phyloP scores from a whole-genome alignment of 2,113 vertebrate genomes.

The Neolamprologus sp. region DNA sequence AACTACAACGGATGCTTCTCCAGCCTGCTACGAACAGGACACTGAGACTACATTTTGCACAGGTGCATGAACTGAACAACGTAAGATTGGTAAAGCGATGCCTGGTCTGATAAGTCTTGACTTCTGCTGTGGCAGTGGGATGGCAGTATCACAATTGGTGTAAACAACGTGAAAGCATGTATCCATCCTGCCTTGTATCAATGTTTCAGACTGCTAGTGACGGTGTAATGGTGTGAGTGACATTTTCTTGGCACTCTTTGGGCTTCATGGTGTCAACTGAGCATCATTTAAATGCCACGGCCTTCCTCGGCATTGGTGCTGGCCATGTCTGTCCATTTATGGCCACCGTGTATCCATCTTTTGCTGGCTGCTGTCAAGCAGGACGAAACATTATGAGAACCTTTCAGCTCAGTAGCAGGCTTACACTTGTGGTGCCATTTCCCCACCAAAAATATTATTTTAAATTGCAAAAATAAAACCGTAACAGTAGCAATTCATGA shows the following conservation, averaged over 20 bases:
- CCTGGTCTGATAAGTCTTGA: background rate
- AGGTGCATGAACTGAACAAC: background rate
- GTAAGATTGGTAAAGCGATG: background rate
- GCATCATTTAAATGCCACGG: background rate
- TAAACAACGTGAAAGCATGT: background rate
- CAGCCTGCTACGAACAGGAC: background rate
- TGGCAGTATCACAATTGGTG: background rate
- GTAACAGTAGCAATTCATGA: background rate
- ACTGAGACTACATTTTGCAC: background rate
- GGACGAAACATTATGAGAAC: background rate
- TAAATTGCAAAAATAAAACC: background rate
- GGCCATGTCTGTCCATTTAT: background rate
- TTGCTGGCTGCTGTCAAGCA: background rate
- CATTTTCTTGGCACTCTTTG: background rate
- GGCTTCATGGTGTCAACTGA: background rate
- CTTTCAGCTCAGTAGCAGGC: background rate
- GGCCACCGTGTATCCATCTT: background rate
- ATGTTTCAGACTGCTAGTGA: background rate
- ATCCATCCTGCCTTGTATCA: background rate
- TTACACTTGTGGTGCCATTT: background rate
- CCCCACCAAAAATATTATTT: background rate
- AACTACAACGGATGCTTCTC: background rate
- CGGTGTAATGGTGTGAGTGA: background rate
- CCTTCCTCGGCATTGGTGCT: background rate
- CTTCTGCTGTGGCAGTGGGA: background rate